Evolutionary conservation across 2,888 invertebrate genomes (phyloP).

Genomic region (Harmothoe impar): DNA sequence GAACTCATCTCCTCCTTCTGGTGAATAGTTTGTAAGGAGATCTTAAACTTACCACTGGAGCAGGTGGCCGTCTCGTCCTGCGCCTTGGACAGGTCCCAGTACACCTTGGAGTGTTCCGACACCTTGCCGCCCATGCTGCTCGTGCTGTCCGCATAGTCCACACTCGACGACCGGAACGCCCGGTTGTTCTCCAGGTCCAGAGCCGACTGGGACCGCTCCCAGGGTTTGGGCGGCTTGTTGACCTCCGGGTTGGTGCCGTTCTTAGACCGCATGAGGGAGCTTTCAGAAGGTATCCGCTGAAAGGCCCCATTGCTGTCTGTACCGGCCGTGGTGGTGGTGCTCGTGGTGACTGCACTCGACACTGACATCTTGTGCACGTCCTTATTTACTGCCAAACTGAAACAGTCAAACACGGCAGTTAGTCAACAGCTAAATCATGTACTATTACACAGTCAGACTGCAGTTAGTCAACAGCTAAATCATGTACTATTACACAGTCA

Average conservation of each 20-base stretch:
- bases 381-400: conserved; percentile 39
- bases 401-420: not conserved
- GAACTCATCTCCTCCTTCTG: conserved; percentile 79
- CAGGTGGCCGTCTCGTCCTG: conserved; percentile 71
- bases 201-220: conserved; percentile 81
- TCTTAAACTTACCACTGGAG: conserved; percentile 68
- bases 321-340: not conserved
- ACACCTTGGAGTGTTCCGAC: conserved; percentile 81
- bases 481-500: not conserved
- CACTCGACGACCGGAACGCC: conserved; percentile 49
- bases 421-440: not conserved
- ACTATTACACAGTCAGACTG: not conserved
- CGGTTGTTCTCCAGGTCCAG: conserved; percentile 68
- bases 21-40: conserved; percentile 80
- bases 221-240: conserved; percentile 69
- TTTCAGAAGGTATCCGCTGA: conserved; percentile 68
- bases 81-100: conserved; percentile 81
- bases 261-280: conserved; percentile 59
- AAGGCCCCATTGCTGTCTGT: conserved; percentile 63
- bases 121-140: conserved; percentile 69
- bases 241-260: conserved; percentile 49
- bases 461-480: not conserved
- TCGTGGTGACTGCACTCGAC: not conserved
- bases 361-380: conserved; percentile 49
- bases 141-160: conserved; percentile 61